Evolutionary conservation across 2,113 vertebrate species (phyloP).

Genomic region (Festucalex cinctus): DNA sequence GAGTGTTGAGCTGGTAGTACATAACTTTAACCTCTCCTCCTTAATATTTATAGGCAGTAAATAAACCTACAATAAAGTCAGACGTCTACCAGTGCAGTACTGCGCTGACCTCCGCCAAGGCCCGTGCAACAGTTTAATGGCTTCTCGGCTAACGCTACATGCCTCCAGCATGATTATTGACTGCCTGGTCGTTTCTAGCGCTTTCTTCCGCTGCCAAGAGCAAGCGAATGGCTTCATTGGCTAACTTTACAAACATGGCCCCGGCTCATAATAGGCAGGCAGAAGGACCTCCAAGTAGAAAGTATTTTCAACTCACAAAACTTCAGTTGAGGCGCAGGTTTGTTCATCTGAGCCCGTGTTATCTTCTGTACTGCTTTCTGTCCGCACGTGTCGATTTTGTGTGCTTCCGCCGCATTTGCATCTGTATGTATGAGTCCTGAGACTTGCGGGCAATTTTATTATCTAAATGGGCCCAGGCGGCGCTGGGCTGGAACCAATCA

Average conservation of each 20-base stretch:
- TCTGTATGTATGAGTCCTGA: conserved; percentile 50
- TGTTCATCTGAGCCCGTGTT: conserved; percentile 25
- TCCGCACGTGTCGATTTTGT: conserved; percentile 31
- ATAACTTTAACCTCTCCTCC: conserved; percentile 3
- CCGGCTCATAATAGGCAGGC: not conserved
- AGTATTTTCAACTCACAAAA: conserved; percentile 4
- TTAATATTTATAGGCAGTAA: not conserved
- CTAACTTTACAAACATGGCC: not conserved
- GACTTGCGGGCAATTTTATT: conserved; percentile 68
- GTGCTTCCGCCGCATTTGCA: conserved; percentile 47
- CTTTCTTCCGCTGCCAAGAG: conserved; percentile 1
- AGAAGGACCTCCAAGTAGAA: conserved; percentile 13
- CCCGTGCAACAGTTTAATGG: not conserved
- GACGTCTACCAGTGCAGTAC: not conserved
- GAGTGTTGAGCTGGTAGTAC: not conserved
- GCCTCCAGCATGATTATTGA: conserved; percentile 2
- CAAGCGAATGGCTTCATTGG: not conserved
- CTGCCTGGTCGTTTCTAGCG: not conserved
- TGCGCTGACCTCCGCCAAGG: not conserved
- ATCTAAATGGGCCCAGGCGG: conserved; percentile 71
- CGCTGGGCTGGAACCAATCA: conserved; percentile 69
- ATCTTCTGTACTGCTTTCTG: conserved; percentile 37
- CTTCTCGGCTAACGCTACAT: not conserved
- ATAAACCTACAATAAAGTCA: not conserved
- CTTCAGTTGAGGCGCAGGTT: conserved; percentile 5